These are phyloP conservation scores for Sinodicranocentrus sp. DNA, from an alignment of 2,888 invertebrate species.

Conservation along the genomic window DNA sequence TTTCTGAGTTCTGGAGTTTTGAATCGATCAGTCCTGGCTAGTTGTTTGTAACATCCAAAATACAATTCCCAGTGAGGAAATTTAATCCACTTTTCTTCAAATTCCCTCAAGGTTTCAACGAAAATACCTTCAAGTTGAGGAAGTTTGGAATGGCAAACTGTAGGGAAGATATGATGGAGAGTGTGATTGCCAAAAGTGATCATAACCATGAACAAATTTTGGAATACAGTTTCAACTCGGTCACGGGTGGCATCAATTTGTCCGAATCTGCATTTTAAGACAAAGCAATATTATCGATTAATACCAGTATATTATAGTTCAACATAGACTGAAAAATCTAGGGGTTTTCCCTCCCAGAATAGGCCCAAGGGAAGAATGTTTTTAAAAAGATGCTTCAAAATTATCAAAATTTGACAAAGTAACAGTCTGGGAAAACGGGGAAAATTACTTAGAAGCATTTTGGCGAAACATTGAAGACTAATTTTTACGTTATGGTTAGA, in stretches of 20 bases:
- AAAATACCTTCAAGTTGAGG: conserved; percentile 84
- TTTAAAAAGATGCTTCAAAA: no score
- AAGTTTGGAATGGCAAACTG: conserved; percentile 87
- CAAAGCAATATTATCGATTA: neutral
- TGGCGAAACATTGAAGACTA: no score
- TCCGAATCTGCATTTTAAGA: conserved; percentile 80
- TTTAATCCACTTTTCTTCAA: conserved; percentile 80
- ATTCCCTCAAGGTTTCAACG: conserved; percentile 84
- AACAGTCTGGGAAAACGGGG: no score
- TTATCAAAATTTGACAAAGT: no score
- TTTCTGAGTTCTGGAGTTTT: conserved; percentile 29
- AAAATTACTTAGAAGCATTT: no score
- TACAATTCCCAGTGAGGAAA: conserved; percentile 82
- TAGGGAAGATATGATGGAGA: conserved; percentile 83
- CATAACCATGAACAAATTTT: conserved; percentile 66
- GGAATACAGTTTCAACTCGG: conserved; percentile 83
- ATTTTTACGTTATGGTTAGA: no score
- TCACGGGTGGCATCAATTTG: conserved; percentile 88
- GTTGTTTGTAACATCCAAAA: conserved; percentile 84
- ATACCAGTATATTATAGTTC: no score
- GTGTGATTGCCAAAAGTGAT: conserved; percentile 83
- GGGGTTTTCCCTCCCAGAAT: no score
- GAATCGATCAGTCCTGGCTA: conserved; percentile 79
- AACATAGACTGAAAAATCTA: no score
- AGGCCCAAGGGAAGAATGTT: no score